Percentiles rank a stretch among this genome's conserved stretches.
Conservation (phyloP, 2,113 vertebrate species). For the Petrocephalus microphthalmus region DNA sequence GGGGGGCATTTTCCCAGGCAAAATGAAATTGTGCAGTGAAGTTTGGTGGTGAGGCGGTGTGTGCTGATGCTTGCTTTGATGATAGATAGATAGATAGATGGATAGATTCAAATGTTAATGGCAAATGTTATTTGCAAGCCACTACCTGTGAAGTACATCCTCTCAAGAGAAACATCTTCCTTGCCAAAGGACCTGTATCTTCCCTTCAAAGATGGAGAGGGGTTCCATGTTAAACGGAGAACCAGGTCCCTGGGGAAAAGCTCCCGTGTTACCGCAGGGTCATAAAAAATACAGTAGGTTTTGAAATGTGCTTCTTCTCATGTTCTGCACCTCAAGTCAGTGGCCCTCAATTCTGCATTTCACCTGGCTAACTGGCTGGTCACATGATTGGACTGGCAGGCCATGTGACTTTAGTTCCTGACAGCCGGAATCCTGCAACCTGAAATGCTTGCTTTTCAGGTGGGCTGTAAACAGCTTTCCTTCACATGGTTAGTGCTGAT, state of each 20-base stretch:
- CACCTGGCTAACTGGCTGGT: background rate
- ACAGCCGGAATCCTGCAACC: background rate
- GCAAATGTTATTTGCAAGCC: background rate
- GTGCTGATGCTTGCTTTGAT: background rate
- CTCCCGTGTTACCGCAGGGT: background rate
- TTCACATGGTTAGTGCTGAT: background rate
- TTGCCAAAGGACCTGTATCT: background rate
- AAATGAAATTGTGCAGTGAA: background rate
- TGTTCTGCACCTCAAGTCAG: background rate
- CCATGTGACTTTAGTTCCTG: background rate
- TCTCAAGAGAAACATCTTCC: background rate
- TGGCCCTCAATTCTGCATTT: background rate
- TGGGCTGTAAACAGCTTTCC: background rate
- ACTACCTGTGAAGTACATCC: background rate
- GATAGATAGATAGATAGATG: background rate
- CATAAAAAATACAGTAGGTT: background rate
- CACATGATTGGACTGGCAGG: background rate
- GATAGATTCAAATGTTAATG: background rate
- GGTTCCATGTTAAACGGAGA: background rate
- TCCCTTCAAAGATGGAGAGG: background rate
- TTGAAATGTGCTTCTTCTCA: background rate
- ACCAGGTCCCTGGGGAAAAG: background rate
- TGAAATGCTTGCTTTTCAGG: background rate
- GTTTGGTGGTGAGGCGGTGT: background rate
- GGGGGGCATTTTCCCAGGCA: no score